phyloP scores from a whole-genome alignment of 2,113 vertebrate genomes.

The Bos indicus region DNA sequence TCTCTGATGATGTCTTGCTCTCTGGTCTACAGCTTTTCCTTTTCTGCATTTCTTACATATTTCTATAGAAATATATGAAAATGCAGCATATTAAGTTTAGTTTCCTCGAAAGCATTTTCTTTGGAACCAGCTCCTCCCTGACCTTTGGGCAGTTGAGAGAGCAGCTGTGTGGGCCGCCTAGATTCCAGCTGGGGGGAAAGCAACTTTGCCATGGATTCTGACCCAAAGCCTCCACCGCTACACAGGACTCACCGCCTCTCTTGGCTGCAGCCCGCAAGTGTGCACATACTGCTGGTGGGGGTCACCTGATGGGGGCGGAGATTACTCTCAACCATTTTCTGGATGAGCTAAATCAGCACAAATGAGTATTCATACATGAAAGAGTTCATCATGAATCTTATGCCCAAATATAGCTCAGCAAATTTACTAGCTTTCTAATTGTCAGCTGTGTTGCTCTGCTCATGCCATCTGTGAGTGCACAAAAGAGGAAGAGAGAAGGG shows the following conservation, averaged over 20 bases:
- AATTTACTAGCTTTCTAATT: background rate
- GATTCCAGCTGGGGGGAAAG: background rate
- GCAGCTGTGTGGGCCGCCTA: background rate
- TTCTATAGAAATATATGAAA: background rate
- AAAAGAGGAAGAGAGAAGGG: background rate
- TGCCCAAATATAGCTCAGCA: background rate
- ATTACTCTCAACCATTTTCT: background rate
- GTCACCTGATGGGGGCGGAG: background rate
- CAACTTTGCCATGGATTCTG: background rate
- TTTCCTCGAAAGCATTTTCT: background rate
- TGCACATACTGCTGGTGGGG: background rate
- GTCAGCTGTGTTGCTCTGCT: background rate
- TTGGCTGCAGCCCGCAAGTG: background rate
- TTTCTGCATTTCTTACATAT: background rate
- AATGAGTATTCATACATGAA: background rate
- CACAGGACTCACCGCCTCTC: background rate
- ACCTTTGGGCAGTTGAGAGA: background rate
- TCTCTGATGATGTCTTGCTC: background rate
- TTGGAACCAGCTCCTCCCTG: background rate
- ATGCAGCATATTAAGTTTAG: background rate
- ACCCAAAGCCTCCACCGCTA: background rate
- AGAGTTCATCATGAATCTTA: background rate
- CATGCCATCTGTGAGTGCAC: background rate
- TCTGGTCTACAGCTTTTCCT: background rate
- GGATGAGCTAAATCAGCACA: background rate